Evolutionary conservation across 1,140 invertebrate genomes (phyloP).

Genomic region (Sitobion miscanthi): DNA sequence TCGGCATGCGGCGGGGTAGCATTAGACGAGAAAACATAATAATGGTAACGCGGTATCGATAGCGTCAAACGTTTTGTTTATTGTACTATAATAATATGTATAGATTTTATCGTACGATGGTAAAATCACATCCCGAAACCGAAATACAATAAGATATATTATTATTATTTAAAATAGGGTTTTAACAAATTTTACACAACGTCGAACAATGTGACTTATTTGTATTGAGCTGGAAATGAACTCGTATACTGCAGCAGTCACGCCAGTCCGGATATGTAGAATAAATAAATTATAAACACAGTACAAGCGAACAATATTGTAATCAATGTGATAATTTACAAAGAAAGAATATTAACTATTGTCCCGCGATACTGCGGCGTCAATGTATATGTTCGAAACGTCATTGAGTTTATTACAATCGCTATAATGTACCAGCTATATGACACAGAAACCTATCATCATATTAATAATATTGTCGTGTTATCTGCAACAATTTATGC

Average conservation of each 20-base stretch:
- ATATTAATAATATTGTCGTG: not conserved
- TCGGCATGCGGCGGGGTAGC: not conserved
- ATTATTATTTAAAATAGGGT: not conserved
- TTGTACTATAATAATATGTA: not conserved
- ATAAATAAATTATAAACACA: slow-evolving; percentile 5
- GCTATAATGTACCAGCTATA: not conserved
- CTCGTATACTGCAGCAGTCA: not conserved
- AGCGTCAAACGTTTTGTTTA: not conserved
- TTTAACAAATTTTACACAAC: not conserved
- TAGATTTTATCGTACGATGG: not conserved
- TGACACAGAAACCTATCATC: not conserved
- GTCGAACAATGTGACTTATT: not conserved
- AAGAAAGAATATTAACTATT: slow-evolving; percentile 13
- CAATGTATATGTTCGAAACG: not conserved
- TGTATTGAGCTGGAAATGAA: not conserved
- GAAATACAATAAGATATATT: not conserved
- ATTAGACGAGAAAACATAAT: not conserved
- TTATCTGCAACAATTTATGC: not conserved
- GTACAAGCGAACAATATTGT: slow-evolving; percentile 1
- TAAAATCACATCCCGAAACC: not conserved
- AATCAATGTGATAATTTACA: slow-evolving; percentile 9
- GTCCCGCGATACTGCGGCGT: not conserved
- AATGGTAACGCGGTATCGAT: not conserved
- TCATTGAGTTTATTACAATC: slow-evolving; percentile 5
- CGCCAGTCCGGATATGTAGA: not conserved